These are phyloP conservation scores for Cardiocondyla obscurior DNA, from an alignment of 1,140 invertebrate genomes.

Conservation along the genomic window DNA sequence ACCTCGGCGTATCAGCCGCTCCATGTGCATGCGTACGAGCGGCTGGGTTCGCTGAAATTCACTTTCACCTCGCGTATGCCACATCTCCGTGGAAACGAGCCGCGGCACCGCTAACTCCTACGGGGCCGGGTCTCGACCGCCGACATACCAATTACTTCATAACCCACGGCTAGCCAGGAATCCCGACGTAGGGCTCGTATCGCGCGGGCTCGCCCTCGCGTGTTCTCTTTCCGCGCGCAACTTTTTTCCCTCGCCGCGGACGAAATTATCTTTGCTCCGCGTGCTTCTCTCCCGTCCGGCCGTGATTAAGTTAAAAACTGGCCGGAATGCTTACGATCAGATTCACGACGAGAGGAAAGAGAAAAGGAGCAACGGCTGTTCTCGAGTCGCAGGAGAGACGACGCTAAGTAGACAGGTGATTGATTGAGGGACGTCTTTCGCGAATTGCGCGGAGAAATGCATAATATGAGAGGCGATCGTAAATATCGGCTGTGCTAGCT, in stretches of 20 bases:
- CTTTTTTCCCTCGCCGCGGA: not conserved
- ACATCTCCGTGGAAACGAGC: constrained; percentile 56
- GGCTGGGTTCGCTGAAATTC: constrained; percentile 70
- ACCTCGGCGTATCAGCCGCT: constrained; percentile 23
- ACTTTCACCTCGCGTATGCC: constrained; percentile 74
- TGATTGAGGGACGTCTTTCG: not conserved
- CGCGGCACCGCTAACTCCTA: constrained; percentile 46
- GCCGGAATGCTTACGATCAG: not conserved
- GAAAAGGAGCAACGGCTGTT: not conserved
- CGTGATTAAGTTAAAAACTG: constrained; percentile 1
- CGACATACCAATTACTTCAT: constrained; percentile 70
- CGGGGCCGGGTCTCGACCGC: constrained; percentile 39
- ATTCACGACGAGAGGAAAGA: not conserved
- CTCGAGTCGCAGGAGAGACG: not conserved
- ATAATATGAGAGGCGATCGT: not conserved
- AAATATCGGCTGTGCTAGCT: not conserved
- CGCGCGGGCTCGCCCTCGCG: constrained; percentile 15
- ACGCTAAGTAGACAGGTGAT: not conserved
- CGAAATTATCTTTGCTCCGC: not conserved
- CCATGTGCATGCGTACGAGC: constrained; percentile 41
- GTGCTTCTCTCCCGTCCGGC: not conserved
- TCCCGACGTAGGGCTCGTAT: constrained; percentile 19
- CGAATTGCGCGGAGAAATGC: too few species aligned
- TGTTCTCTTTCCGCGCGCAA: not conserved
- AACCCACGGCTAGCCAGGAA: constrained; percentile 56